Conservation (phyloP, 2,113 vertebrate genomes). For the Amphilophus citrinellus region DNA sequence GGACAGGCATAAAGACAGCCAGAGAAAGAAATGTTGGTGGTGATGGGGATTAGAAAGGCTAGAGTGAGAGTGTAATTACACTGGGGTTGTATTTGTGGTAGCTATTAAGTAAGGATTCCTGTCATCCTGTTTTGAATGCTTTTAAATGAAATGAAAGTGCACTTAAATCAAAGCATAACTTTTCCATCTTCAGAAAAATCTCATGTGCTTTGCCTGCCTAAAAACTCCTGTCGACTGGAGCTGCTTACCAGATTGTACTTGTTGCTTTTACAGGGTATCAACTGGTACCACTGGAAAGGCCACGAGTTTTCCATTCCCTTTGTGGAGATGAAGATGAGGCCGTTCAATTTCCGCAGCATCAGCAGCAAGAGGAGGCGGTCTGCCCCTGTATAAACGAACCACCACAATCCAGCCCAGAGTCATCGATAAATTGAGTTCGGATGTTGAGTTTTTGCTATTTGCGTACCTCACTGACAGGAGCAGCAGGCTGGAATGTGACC, state of each 20-base stretch:
- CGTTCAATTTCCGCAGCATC: slow-evolving; percentile 89
- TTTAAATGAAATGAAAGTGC: slow-evolving; percentile 2
- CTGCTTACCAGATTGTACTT: not conserved
- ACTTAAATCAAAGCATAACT: slow-evolving; percentile 1
- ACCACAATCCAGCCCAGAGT: slow-evolving; percentile 17
- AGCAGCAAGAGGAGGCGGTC: slow-evolving; percentile 90
- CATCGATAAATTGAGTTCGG: slow-evolving; percentile 54
- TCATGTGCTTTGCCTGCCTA: not conserved
- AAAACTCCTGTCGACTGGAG: not conserved
- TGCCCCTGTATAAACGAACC: slow-evolving; percentile 80
- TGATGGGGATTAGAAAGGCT: slow-evolving; percentile 18
- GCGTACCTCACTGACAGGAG: slow-evolving; percentile 22
- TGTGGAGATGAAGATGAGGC: slow-evolving; percentile 99
- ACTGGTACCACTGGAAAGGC: slow-evolving; percentile 99
- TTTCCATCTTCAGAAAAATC: slow-evolving; percentile 6
- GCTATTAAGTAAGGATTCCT: slow-evolving; percentile 7
- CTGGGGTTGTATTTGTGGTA: not conserved
- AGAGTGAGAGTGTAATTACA: slow-evolving; percentile 29
- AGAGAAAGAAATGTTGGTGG: not conserved
- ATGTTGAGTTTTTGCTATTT: slow-evolving; percentile 37
- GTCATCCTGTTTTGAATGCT: not conserved
- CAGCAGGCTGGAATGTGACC: slow-evolving; percentile 5
- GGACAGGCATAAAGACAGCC: slow-evolving; percentile 8
- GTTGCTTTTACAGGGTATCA: slow-evolving; percentile 88
- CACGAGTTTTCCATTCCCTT: slow-evolving; percentile 98